phyloP scores from a whole-genome alignment of 2,888 invertebrate genomes.

The Pediacus dermestoides region DNA sequence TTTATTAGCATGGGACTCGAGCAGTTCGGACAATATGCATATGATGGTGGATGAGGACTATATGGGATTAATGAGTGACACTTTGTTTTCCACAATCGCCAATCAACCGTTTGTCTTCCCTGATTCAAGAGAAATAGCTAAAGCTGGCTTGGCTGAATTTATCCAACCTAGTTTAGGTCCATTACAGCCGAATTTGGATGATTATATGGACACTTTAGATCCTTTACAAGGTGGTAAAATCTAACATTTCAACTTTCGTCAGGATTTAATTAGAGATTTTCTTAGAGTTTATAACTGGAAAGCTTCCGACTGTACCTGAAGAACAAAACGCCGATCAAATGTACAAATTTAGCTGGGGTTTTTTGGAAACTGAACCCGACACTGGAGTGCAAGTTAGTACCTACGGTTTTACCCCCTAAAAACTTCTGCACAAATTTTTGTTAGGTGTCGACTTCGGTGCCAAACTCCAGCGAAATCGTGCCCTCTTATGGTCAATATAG shows the following conservation, averaged over 20 bases:
- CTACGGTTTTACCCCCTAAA: too few relatives aligned
- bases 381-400: constrained; percentile 10
- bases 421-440: too few relatives aligned
- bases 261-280: constrained; percentile 16
- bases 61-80: constrained; percentile 85
- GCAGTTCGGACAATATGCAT: constrained; percentile 63
- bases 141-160: constrained; percentile 89
- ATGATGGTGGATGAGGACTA: constrained; percentile 84
- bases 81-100: constrained; percentile 81
- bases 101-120: constrained; percentile 94
- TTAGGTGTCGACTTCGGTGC: constrained; percentile 11
- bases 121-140: constrained; percentile 90
- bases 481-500: too few relatives aligned
- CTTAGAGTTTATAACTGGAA: constrained; percentile 56
- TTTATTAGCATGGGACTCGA: constrained; percentile 68
- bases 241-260: neutral
- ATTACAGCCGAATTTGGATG: constrained; percentile 93
- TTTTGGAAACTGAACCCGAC: constrained; percentile 23
- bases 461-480: too few relatives aligned
- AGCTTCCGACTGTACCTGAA: constrained; percentile 61
- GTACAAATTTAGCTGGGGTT: constrained; percentile 25
- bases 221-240: constrained; percentile 44
- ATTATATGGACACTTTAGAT: constrained; percentile 88
- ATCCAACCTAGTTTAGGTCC: constrained; percentile 98
- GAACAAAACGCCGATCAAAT: constrained; percentile 44